These are phyloP conservation scores for Acromyrmex echinatior DNA, from an alignment of 1,140 invertebrate species.

Conservation along the genomic window DNA sequence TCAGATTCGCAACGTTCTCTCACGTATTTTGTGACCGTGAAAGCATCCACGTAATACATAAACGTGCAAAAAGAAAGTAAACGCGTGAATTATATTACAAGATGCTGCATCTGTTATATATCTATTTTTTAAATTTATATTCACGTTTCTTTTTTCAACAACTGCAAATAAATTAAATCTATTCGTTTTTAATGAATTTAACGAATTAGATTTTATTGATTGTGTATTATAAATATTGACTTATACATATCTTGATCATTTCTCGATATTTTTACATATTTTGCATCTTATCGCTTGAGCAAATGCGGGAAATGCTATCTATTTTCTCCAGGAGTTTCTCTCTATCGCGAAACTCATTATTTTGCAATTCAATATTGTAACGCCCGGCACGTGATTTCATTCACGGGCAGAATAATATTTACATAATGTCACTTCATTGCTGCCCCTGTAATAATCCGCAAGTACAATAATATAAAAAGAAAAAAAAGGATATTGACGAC, in stretches of 20 bases:
- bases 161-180: background rate
- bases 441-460: background rate
- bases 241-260: background rate
- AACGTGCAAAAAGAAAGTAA: constrained; percentile 10
- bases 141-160: background rate
- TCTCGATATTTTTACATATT: constrained; percentile 16
- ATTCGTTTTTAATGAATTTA: background rate
- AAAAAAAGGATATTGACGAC: constrained; percentile 26
- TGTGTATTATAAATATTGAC: background rate
- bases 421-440: constrained; percentile 28
- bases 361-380: constrained; percentile 46
- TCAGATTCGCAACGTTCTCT: constrained; percentile 35
- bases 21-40: constrained; percentile 66
- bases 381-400: constrained; percentile 48
- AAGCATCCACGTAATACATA: constrained; percentile 31
- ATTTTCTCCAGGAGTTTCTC: background rate
- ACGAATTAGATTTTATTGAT: background rate
- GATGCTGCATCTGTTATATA: constrained; percentile 31
- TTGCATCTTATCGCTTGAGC: constrained; percentile 3
- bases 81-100: constrained; percentile 59
- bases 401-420: constrained; percentile 29
- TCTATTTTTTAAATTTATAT: background rate
- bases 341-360: constrained; percentile 14
- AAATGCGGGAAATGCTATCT: constrained; percentile 43
- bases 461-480: background rate